A percentile compares a stretch with the other conserved stretches of the same genome.
Conservation (phyloP, 2,797 vertebrate genomes). For the Astyanax mexicanus region DNA sequence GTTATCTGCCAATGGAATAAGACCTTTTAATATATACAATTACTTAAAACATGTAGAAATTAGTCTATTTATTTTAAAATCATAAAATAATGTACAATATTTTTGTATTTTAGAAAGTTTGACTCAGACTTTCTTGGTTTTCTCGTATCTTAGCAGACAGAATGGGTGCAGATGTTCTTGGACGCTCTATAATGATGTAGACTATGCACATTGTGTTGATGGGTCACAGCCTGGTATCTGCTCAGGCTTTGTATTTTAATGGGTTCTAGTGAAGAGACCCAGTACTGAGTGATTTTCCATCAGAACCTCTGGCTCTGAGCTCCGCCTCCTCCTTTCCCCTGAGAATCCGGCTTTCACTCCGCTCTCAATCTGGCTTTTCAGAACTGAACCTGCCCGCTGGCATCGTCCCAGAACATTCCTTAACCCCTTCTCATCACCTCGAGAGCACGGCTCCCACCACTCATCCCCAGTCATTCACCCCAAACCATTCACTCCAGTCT, state of each 20-base stretch:
- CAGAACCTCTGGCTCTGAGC: conserved; percentile 55
- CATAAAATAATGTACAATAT: no score
- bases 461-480: conserved; percentile 32
- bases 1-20: no score
- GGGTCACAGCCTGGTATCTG: conserved; percentile 39
- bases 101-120: no score
- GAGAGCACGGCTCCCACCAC: conserved; percentile 44
- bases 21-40: no score
- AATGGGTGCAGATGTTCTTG: conserved; percentile 18
- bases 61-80: no score
- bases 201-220: conserved; percentile 53
- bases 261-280: conserved; percentile 40
- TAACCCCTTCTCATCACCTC: conserved; percentile 62
- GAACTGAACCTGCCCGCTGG: conserved; percentile 57
- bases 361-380: conserved; percentile 60
- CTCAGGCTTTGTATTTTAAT: conserved; percentile 52
- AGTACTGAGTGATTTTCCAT: conserved; percentile 48
- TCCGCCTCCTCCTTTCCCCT: conserved; percentile 55
- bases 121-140: no score
- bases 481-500: conserved; percentile 10
- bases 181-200: conserved; percentile 46
- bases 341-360: conserved; percentile 54
- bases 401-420: conserved; percentile 43
- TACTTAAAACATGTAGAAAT: no score
- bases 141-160: conserved; percentile 19